Evolutionary conservation across 2,888 invertebrate species (phyloP).

Genomic region (Rhyacophila evoluta): DNA sequence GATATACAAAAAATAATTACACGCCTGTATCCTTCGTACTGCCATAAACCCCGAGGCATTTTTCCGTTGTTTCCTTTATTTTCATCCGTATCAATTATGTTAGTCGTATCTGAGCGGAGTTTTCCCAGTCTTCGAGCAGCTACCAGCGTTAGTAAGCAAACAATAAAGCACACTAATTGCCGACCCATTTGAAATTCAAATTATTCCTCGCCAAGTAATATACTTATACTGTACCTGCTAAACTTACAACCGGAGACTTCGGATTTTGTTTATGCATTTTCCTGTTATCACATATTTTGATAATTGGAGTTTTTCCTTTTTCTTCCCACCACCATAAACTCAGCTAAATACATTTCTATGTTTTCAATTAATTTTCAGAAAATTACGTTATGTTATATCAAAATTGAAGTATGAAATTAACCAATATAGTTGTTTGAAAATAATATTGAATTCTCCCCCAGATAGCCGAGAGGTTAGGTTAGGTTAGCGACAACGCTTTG

Average conservation of each 20-base stretch:
- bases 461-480: no score
- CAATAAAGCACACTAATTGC: constrained; percentile 54
- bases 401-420: no score
- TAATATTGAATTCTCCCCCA: no score
- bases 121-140: constrained; percentile 25
- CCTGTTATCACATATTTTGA: constrained; percentile 49
- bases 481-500: no score
- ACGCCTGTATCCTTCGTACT: neutral
- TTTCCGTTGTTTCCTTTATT: constrained; percentile 29
- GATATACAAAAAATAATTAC: constrained; percentile 4
- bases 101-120: constrained; percentile 1
- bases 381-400: no score
- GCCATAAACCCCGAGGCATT: neutral
- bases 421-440: no score
- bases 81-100: constrained; percentile 8
- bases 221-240: constrained; percentile 49
- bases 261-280: constrained; percentile 52
- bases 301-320: constrained; percentile 48
- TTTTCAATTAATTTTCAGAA: neutral
- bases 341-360: neutral
- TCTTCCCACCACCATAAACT: neutral
- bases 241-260: constrained; percentile 47
- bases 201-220: constrained; percentile 46
- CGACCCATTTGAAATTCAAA: constrained; percentile 53
- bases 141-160: constrained; percentile 34